Conservation (phyloP, 2,797 vertebrate genomes). For the Rhinichthys osculus region DNA sequence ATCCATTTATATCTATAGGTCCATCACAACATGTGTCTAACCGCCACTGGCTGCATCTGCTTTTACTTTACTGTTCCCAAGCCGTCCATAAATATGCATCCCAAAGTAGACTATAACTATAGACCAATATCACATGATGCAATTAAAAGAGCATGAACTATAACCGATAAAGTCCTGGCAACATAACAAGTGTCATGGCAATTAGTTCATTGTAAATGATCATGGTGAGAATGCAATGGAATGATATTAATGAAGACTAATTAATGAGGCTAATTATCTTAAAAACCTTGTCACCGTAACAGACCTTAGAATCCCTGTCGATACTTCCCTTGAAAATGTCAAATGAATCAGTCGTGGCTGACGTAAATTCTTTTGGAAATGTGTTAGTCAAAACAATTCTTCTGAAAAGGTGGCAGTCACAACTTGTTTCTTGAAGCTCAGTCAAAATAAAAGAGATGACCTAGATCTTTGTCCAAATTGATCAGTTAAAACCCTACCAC, state of each 20-base stretch:
- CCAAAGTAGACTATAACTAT: neutral
- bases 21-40: conserved; percentile 6
- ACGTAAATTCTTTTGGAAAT: conserved; percentile 1
- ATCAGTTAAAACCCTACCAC: neutral
- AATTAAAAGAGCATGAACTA: conserved; percentile 16
- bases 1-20: conserved; percentile 13
- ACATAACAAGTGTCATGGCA: neutral
- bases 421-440: neutral
- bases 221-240: conserved; percentile 4
- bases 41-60: conserved; percentile 12
- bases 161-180: neutral
- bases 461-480: neutral
- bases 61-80: conserved; percentile 1
- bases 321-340: conserved; percentile 25
- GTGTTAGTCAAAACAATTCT: conserved; percentile 22
- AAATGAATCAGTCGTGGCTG: conserved; percentile 2
- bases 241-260: conserved; percentile 34
- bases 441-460: conserved; percentile 10
- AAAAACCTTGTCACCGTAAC: neutral
- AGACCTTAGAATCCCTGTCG: conserved; percentile 21
- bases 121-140: neutral
- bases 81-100: neutral
- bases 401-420: conserved; percentile 4
- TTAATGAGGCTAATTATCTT: conserved; percentile 29
- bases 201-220: conserved; percentile 14